Evolutionary conservation across 23 tunicate genomes (phyloP), one percentile per base, ranked within the genome.

Genomic region (Clavelina lepadiformis): DNA sequence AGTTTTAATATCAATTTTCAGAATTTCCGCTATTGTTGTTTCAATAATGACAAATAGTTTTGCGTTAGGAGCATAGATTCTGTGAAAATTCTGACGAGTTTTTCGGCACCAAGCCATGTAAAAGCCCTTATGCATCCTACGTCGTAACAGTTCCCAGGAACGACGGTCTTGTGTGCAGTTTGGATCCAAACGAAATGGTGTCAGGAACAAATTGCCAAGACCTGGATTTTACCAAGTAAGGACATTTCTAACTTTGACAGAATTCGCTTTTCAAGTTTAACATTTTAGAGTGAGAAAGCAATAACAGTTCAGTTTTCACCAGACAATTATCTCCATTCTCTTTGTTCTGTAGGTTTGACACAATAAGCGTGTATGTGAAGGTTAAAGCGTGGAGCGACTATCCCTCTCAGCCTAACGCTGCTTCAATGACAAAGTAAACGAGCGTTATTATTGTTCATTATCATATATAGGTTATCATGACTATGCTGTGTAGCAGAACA

Each of bases 161-260:
- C 11, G 76, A 71, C 32, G 33, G 56, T 15, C 33, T 55, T 22
- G 64, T 55, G 4, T 71, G 76, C 29, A 55, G 52, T 21, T 33
- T 56, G 27, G 65, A 71, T 23, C 76, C 76, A 19, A 71, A 71
- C 52, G 46, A 71, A 7, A n/a, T 33, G 1, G 51, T 71, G 3
- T 71, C 76, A 3, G 76, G 76, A 21, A 56, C 65, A 51, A 71
- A 71, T 52, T 71, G 76, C 65, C 64, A 54, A 24, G 76, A 71
- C 38, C 52, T 71, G 2, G 76, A 71, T 24, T 71, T 55, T 56
- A 56, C 76, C 3, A 55, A 55, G 76, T 71, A 35, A 35, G 45
- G 24, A 30, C 15, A 47, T 20, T 18, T 6, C 20, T 21, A 20
- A 21, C 7, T 53, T 53, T 20, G 20, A 20, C 15, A 11, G 15